Evolutionary conservation across 2,888 invertebrate species (phyloP).

Genomic region (Coleophora flavipennella): DNA sequence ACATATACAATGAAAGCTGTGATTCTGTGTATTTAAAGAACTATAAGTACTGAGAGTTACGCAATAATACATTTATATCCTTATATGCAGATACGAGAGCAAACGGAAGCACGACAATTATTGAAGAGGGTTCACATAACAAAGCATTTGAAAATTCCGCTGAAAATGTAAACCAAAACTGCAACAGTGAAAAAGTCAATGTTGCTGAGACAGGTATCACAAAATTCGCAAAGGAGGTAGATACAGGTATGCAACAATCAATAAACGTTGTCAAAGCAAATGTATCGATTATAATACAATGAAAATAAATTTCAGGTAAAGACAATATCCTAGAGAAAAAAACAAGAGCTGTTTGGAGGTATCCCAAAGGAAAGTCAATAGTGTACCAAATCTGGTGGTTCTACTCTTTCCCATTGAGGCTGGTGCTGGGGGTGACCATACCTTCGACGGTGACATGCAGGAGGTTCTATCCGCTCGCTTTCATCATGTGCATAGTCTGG

Average conservation of each 20-base stretch:
- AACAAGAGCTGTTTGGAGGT: slow-evolving; percentile 50
- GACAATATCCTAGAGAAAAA: slow-evolving; percentile 17
- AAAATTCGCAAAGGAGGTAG: neutral
- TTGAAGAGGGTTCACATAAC: slow-evolving; percentile 41
- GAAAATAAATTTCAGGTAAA: slow-evolving; percentile 13
- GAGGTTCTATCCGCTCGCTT: slow-evolving; percentile 81
- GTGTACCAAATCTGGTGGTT: slow-evolving; percentile 74
- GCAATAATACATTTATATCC: no score
- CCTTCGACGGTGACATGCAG: slow-evolving; percentile 78
- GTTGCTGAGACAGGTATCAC: slow-evolving; percentile 31
- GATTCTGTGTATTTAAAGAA: no score
- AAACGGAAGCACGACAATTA: slow-evolving; percentile 28
- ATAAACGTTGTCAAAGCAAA: neutral
- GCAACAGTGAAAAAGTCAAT: slow-evolving; percentile 21
- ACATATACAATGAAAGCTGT: no score
- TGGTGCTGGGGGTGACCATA: slow-evolving; percentile 76
- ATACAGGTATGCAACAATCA: neutral
- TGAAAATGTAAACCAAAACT: slow-evolving; percentile 17
- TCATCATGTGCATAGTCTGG: slow-evolving; percentile 89
- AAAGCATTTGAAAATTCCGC: slow-evolving; percentile 30
- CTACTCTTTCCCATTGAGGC: slow-evolving; percentile 80
- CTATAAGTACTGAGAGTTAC: no score
- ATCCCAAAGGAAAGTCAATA: slow-evolving; percentile 44
- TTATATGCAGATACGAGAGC: slow-evolving; percentile 5
- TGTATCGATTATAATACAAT: neutral